Evolutionary conservation across 2,797 vertebrate genomes (phyloP), one percentile per base, ranked within the genome.

Genomic region (Ptychadena robeensis): DNA sequence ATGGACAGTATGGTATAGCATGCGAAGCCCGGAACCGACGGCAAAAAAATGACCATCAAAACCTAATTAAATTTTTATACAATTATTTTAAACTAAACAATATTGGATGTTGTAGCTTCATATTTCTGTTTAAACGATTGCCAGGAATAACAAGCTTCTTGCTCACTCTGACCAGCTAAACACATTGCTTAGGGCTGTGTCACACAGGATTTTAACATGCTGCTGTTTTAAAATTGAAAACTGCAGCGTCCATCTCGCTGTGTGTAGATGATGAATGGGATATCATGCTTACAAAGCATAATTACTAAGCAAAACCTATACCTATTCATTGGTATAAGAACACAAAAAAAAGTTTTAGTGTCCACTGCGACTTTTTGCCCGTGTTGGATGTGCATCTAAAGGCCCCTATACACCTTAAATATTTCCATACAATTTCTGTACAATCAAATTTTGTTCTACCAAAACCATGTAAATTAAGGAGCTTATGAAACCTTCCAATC

Each of bases 1-100:
- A 65, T 72, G 38, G 37, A 82, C 81, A 77, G 65, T 71, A 18
- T 28, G 38, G 81, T 57, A 64, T 69, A 61, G 32, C 64, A 69
- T 63, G 53, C 65, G 61, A 59, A 82, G 37, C 72, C 32, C 12
- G 27, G 63, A 74, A 38, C 35, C 73, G 59, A 12, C 68, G n/a
- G 15, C n/a, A 44, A 75, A 68, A 72, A 76, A 22, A 40, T 30
- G 18, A 15, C 37, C 37, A 63, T 75, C 31, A 28, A 53, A 53
- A 57, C 28, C 22, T 53, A 10, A 48, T 69, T 69, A 27, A 10
- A 69, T 40, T 38, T 69, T 38, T 53, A 11, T 69, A 27, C 35
- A 35, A 69, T 25, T 68, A 25, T 67, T 53, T 44, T 77, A 34
- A 22, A 68, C 15, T 25, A 32, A 66, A 57, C 6, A 14, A 35